Base-by-base conservation (phyloP, 2,888 invertebrate genomes). In the Antheraea yamamai region DNA sequence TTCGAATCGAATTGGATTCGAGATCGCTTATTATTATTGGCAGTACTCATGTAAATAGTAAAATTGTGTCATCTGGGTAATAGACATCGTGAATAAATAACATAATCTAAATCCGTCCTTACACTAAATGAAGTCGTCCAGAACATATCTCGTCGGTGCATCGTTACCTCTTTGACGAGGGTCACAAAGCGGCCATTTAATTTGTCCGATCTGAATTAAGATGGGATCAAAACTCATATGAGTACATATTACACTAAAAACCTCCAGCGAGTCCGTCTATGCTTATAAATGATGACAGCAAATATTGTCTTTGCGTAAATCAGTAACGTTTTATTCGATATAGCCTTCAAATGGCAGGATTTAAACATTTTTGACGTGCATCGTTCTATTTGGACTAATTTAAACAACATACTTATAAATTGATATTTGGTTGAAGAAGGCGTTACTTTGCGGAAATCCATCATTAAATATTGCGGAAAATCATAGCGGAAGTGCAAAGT, bases 91-190 rank as follows among this genome's bases (percentile, higher is more conserved):
- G 61, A 61, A n/a, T n/a, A 16, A 26, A 26, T 30, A 66, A 30
- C 16, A 39, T 12, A 70, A 70, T 70, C 10, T 70, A 39, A 70
- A 39, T 70, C 70, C n/a, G 39, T 39, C 20, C 20, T 20, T 39
- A 39, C 39, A 39, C 39, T n/a, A 70, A 7, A 39, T 20, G 70
- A 26, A 20, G 8, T 39, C 35, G 35, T 14, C 10, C 39, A n/a
- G 39, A 70, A 70, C 39, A 12, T 70, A 70, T 39, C 39, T 70
- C 70, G 18, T 23, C 10, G 39, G 70, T 70, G 39, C 70, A 70
- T 39, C 35, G 39, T 70, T 70, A 70, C 35, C 39, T n/a, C 23
- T 70, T n/a, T 70, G 70, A 70, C 70, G 20, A 39, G 39, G 70
- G 70, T 70, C 39, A 70, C 39, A 70, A 70, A 39, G 70, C 20